phyloP scores from a whole-genome alignment of 2,113 vertebrate genomes.

The Gymnocephalus cernua region DNA sequence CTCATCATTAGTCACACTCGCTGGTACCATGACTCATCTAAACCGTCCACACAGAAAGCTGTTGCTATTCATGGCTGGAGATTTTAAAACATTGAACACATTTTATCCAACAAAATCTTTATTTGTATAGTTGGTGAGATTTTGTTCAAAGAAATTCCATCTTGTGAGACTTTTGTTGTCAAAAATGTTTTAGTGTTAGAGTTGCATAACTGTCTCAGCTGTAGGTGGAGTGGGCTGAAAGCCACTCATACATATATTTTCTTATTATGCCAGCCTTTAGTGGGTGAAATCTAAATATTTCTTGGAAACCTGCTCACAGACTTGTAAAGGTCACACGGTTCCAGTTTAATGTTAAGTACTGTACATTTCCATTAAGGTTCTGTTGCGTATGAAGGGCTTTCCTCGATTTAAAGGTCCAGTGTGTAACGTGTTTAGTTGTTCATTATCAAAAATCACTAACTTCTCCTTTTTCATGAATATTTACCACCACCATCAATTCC shows the following conservation, averaged over 20 bases:
- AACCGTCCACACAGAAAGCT: background rate
- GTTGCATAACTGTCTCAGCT: constrained; percentile 50
- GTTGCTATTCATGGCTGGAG: background rate
- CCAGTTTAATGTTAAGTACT: background rate
- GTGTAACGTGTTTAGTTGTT: too few relatives aligned
- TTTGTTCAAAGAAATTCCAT: background rate
- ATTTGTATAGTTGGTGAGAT: background rate
- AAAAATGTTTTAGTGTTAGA: background rate
- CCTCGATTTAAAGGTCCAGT: background rate
- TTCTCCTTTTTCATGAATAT: too few relatives aligned
- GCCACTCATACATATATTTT: constrained; percentile 26
- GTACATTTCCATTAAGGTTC: background rate
- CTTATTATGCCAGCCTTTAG: background rate
- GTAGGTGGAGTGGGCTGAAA: constrained; percentile 55
- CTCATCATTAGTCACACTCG: constrained; percentile 24
- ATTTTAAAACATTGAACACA: background rate
- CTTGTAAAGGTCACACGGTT: background rate
- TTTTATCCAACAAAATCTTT: background rate
- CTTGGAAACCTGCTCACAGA: background rate
- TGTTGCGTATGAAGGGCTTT: background rate
- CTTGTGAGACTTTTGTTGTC: constrained; percentile 12
- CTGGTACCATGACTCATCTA: background rate
- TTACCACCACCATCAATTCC: too few relatives aligned
- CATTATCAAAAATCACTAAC: too few relatives aligned
- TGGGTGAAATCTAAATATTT: background rate